A percentile compares a stretch with the other conserved stretches of the same genome.
These are phyloP conservation scores for Drosophila simulans DNA, from an alignment of 1,140 invertebrate species.

Conservation along the genomic window DNA sequence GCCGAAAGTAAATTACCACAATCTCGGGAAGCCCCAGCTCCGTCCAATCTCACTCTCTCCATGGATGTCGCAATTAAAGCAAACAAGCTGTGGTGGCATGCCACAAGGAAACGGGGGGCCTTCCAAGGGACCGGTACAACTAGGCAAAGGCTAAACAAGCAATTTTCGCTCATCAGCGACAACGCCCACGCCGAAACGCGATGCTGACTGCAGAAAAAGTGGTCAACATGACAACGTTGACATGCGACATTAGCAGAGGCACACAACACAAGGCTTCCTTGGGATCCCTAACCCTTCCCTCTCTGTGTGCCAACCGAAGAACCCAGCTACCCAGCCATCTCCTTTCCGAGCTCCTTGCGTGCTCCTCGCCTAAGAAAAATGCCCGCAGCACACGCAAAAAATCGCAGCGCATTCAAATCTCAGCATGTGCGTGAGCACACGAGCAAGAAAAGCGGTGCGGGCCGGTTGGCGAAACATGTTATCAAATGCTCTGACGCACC, in stretches of 20 bases:
- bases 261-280: slow-evolving; percentile 23
- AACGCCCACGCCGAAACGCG: slow-evolving; percentile 51
- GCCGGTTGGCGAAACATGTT: slow-evolving; percentile 47
- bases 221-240: slow-evolving; percentile 77
- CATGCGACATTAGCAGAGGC: slow-evolving; percentile 76
- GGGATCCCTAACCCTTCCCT: neutral
- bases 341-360: slow-evolving; percentile 42
- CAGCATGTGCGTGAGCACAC: slow-evolving; percentile 67
- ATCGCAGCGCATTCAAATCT: slow-evolving; percentile 79
- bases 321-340: neutral
- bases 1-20: slow-evolving; percentile 40
- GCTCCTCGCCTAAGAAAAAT: slow-evolving; percentile 62
- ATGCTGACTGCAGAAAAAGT: slow-evolving; percentile 54
- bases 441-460: slow-evolving; percentile 4
- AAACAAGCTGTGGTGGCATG: slow-evolving; percentile 47
- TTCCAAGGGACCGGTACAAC: neutral
- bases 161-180: slow-evolving; percentile 68
- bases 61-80: slow-evolving; percentile 67
- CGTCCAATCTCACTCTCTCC: slow-evolving; percentile 7
- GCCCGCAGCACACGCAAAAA: slow-evolving; percentile 73
- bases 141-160: slow-evolving; percentile 53
- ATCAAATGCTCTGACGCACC: slow-evolving; percentile 66
- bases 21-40: neutral
- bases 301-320: neutral
- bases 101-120: slow-evolving; percentile 4